Conservation (phyloP, 1,140 invertebrate genomes). For the Ladona fulva region DNA sequence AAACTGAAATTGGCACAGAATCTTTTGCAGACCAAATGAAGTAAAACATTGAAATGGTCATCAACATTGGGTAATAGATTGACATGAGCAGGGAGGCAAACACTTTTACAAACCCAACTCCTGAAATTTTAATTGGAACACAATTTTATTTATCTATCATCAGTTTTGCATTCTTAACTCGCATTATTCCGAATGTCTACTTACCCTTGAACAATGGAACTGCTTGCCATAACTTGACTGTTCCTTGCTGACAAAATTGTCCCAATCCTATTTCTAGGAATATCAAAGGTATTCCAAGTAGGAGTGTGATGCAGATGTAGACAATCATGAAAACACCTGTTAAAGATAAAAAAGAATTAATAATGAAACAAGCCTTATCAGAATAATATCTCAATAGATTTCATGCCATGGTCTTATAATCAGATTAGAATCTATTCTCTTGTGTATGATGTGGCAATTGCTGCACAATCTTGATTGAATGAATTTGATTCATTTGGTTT, state of each 20-base stretch:
- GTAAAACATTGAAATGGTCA: conserved; percentile 41
- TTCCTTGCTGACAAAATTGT: conserved; percentile 66
- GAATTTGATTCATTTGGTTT: no score
- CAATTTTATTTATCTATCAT: background rate
- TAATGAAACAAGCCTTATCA: no score
- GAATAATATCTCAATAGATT: conserved; percentile 13
- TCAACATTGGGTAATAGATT: conserved; percentile 43
- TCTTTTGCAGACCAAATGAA: conserved; percentile 43
- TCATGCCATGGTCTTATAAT: background rate
- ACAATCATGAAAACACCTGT: conserved; percentile 55
- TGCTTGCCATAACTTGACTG: conserved; percentile 67
- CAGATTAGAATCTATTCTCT: background rate
- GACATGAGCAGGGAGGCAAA: conserved; percentile 39
- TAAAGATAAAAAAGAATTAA: background rate
- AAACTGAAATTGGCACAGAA: conserved; percentile 35
- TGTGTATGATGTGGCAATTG: no score
- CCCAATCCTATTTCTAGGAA: conserved; percentile 68
- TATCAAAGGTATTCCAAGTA: conserved; percentile 60
- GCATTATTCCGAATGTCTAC: background rate
- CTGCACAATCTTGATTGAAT: no score
- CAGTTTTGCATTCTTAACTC: background rate
- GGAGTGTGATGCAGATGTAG: conserved; percentile 49
- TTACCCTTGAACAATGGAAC: conserved; percentile 70
- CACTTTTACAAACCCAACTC: conserved; percentile 46
- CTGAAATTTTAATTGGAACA: conserved; percentile 33